Percentiles rank a stretch among this genome's conserved stretches.
Conservation (phyloP, 1,140 invertebrate genomes). For the Tachypleus tridentatus region DNA sequence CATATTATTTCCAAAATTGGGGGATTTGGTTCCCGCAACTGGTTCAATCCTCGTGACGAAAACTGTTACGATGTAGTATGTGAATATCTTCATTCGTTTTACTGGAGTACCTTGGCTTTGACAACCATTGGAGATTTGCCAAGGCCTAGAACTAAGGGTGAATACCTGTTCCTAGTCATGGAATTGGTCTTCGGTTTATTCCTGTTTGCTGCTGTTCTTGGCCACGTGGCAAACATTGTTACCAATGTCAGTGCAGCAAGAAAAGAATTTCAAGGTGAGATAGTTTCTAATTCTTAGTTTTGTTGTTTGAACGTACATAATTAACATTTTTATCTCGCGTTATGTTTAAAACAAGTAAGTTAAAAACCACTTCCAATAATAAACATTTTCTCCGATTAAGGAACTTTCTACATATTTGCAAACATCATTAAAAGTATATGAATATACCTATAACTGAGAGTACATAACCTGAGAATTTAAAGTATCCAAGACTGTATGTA, state of each 20-base stretch:
- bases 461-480: too few relatives aligned
- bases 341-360: too few relatives aligned
- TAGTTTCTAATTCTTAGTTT: background rate
- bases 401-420: too few relatives aligned
- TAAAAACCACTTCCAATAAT: too few relatives aligned
- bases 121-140: slow-evolving; percentile 65
- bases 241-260: slow-evolving; percentile 83
- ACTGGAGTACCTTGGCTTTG: slow-evolving; percentile 90
- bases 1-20: slow-evolving; percentile 90
- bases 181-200: slow-evolving; percentile 79
- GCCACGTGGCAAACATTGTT: slow-evolving; percentile 88
- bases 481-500: too few relatives aligned
- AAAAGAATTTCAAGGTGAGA: slow-evolving; percentile 89
- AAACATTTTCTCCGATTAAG: too few relatives aligned
- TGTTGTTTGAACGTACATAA: too few relatives aligned
- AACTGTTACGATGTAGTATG: slow-evolving; percentile 62
- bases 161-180: slow-evolving; percentile 79
- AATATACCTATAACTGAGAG: too few relatives aligned
- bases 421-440: too few relatives aligned
- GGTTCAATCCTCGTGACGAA: slow-evolving; percentile 49
- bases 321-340: too few relatives aligned
- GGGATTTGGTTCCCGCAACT: slow-evolving; percentile 79
- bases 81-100: slow-evolving; percentile 92
- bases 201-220: slow-evolving; percentile 79
- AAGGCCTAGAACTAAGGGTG: slow-evolving; percentile 64